Evolutionary conservation across 1,140 invertebrate species (phyloP).

Genomic region (Ostrea denselamellosa): DNA sequence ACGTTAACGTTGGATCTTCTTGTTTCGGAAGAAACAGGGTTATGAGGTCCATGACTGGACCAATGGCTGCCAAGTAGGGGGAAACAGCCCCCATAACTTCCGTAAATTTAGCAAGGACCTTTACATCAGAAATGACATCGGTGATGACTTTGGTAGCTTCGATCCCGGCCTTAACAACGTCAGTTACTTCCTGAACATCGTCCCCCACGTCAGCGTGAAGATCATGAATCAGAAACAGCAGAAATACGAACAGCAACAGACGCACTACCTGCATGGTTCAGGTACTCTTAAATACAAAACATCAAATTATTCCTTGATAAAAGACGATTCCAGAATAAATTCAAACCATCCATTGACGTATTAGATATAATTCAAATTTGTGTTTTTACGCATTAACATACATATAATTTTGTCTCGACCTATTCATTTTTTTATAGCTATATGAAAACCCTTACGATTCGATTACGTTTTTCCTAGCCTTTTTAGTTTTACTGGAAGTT

Average conservation of each 20-base stretch:
- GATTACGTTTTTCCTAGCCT: no score
- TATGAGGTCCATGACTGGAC: constrained; percentile 17
- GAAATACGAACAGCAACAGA: background rate
- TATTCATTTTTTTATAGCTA: no score
- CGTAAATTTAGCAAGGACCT: background rate
- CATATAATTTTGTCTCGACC: no score
- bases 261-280: background rate
- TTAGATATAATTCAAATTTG: no score
- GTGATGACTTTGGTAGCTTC: background rate
- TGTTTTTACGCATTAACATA: no score
- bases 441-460: no score
- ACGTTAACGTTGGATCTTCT: background rate
- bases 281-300: no score
- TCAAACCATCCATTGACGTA: no score
- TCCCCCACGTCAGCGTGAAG: background rate
- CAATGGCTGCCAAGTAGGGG: background rate
- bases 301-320: no score
- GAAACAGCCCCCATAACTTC: background rate
- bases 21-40: constrained; percentile 27
- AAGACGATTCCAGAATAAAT: no score
- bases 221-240: background rate
- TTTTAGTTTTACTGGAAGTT: no score
- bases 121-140: background rate
- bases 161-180: background rate
- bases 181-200: background rate